These are phyloP conservation scores for Microctenopoma steveboyesi DNA, from an alignment of 2,797 vertebrate genomes.

Conservation along the genomic window DNA sequence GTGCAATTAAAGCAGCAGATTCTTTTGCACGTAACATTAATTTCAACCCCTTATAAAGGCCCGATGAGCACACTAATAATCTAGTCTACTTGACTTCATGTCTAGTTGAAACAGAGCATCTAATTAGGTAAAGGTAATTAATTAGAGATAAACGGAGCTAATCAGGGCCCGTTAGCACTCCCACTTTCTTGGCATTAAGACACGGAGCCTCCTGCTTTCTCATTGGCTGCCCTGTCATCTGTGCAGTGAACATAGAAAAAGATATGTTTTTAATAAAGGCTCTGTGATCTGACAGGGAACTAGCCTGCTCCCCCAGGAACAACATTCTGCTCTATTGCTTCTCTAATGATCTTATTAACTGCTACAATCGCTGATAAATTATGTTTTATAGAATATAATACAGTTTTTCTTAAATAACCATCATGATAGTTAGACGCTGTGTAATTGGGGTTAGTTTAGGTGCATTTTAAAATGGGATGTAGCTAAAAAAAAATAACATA, in stretches of 20 bases:
- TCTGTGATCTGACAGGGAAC: slow-evolving; percentile 66
- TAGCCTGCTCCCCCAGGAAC: slow-evolving; percentile 50
- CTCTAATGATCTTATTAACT: slow-evolving; percentile 59
- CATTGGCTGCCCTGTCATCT: slow-evolving; percentile 79
- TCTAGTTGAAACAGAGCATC: slow-evolving; percentile 97
- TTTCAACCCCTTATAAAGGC: slow-evolving; percentile 97
- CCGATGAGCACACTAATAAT: slow-evolving; percentile 99
- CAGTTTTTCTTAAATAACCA: slow-evolving; percentile 21
- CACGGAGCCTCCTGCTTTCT: slow-evolving; percentile 87
- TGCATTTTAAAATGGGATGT: neutral
- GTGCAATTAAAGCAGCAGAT: slow-evolving; percentile 98
- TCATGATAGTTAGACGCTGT: slow-evolving; percentile 15
- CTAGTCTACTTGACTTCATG: slow-evolving; percentile 99
- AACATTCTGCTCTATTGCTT: slow-evolving; percentile 17
- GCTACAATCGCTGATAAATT: slow-evolving; percentile 42
- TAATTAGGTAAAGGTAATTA: slow-evolving; percentile 99
- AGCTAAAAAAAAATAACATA: neutral
- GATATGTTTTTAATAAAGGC: slow-evolving; percentile 70
- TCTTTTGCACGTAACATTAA: slow-evolving; percentile 98
- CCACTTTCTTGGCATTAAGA: slow-evolving; percentile 94
- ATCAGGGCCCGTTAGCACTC: slow-evolving; percentile 97
- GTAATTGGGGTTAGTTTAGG: slow-evolving; percentile 33
- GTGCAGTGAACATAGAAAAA: slow-evolving; percentile 66
- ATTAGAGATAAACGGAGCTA: slow-evolving; percentile 99
- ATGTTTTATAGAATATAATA: slow-evolving; percentile 37